Percentiles rank a stretch among this genome's conserved stretches.
Conservation (phyloP, 2,113 vertebrate species). For the Nanorana parkeri region DNA sequence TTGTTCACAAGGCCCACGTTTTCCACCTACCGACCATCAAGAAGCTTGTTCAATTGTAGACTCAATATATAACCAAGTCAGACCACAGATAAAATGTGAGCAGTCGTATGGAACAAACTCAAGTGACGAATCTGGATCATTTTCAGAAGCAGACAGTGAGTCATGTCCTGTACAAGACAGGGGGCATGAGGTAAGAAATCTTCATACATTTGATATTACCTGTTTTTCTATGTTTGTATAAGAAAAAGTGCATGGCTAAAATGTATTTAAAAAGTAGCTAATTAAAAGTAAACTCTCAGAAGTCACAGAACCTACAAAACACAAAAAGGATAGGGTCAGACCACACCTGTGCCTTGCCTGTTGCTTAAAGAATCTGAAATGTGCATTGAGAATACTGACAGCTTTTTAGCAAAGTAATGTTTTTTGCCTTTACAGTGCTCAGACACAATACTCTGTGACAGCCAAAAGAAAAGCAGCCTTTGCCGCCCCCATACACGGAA, state of each 20-base stretch:
- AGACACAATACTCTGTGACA: slow-evolving; percentile 26
- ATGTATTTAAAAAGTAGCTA: too few species aligned
- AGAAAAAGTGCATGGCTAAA: too few species aligned
- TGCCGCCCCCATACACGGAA: slow-evolving; percentile 30
- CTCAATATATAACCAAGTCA: slow-evolving; percentile 83
- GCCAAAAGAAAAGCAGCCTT: slow-evolving; percentile 45
- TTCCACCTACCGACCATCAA: slow-evolving; percentile 88
- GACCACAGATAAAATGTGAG: slow-evolving; percentile 98
- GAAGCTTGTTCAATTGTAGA: slow-evolving; percentile 85
- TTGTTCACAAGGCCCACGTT: slow-evolving; percentile 90
- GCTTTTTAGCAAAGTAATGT: neutral
- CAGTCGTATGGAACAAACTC: slow-evolving; percentile 99
- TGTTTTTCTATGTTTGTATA: slow-evolving; percentile 16
- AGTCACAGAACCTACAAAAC: too few species aligned
- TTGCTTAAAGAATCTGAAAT: too few species aligned
- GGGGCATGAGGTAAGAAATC: slow-evolving; percentile 92
- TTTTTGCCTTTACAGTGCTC: slow-evolving; percentile 36
- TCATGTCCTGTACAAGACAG: slow-evolving; percentile 94
- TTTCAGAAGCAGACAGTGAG: slow-evolving; percentile 99
- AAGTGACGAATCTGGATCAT: slow-evolving; percentile 97
- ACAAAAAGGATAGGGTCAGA: too few species aligned
- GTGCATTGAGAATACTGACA: too few species aligned
- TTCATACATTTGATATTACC: slow-evolving; percentile 64
- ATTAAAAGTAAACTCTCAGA: too few species aligned
- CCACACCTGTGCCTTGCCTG: too few species aligned